Evolutionary conservation across 2,888 invertebrate genomes (phyloP).

Genomic region (Macrosoma leucophasiata): DNA sequence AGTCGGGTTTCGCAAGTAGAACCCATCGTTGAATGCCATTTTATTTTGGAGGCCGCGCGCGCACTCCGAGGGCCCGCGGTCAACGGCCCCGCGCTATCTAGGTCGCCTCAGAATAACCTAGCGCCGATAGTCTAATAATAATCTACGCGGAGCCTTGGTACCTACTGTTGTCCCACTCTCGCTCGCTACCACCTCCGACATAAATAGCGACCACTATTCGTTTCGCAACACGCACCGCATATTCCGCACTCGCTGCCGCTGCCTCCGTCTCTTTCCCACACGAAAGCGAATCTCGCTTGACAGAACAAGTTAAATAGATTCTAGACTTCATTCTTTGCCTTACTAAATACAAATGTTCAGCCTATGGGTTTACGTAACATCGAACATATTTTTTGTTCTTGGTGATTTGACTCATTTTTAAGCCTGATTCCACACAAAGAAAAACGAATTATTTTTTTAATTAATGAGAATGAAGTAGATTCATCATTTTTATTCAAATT

Average conservation of each 20-base stretch:
- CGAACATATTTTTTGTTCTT: conserved; percentile 6
- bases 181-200: conserved; percentile 43
- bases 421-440: no score
- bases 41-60: conserved; percentile 73
- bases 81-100: conserved; percentile 74
- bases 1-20: conserved; percentile 69
- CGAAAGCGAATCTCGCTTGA: conserved; percentile 28
- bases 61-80: conserved; percentile 71
- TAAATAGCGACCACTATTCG: conserved; percentile 48
- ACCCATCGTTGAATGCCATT: conserved; percentile 74
- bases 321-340: conserved; percentile 34
- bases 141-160: conserved; percentile 61
- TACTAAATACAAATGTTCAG: conserved; percentile 21
- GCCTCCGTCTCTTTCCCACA: conserved; percentile 56
- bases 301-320: conserved; percentile 41
- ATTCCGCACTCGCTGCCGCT: conserved; percentile 42
- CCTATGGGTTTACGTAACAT: conserved; percentile 40
- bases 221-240: conserved; percentile 50
- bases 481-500: no score
- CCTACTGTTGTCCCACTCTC: conserved; percentile 59
- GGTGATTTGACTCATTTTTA: no score
- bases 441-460: no score
- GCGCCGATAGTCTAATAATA: conserved; percentile 75
- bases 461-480: no score
- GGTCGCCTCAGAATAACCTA: conserved; percentile 75